Conservation (phyloP, 2,888 invertebrate species). For the Trichopoda pennipes region DNA sequence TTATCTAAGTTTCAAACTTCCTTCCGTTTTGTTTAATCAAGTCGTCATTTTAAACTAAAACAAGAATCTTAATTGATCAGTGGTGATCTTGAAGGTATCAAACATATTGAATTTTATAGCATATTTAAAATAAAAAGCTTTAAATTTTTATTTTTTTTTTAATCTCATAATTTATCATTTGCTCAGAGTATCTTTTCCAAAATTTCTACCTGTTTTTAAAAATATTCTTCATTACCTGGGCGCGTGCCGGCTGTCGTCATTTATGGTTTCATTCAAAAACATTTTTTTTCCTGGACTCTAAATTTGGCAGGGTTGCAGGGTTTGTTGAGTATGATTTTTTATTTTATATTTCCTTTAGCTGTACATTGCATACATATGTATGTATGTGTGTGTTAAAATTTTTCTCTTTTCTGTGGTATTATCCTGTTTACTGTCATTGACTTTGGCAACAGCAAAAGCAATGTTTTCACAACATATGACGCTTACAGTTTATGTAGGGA, state of each 20-base stretch:
- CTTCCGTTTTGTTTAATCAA: conserved; percentile 40
- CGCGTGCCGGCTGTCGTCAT: conserved; percentile 79
- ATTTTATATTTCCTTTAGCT: conserved; percentile 30
- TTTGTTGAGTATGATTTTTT: conserved; percentile 43
- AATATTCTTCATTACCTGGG: conserved; percentile 71
- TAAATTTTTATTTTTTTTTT: not conserved
- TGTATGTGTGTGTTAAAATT: conserved; percentile 10
- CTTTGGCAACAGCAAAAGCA: conserved; percentile 51
- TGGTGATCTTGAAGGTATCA: not conserved
- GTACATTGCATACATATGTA: not conserved
- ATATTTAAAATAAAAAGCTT: conserved; percentile 33
- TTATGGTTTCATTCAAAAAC: conserved; percentile 54
- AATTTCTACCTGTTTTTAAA: conserved; percentile 35
- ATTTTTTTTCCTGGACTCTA: conserved; percentile 23
- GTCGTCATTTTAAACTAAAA: not conserved
- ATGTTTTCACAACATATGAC: conserved; percentile 65
- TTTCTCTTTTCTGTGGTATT: conserved; percentile 46
- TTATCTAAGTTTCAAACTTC: conserved; percentile 49
- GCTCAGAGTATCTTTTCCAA: not conserved
- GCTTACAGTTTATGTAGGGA: conserved; percentile 63
- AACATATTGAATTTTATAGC: not conserved
- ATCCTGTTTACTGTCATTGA: conserved; percentile 69
- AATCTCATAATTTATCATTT: conserved; percentile 23
- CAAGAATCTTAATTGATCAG: conserved; percentile 54
- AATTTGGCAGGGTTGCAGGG: conserved; percentile 33